These are phyloP conservation scores for Parnassius smintheus DNA, from an alignment of 2,888 invertebrate species.

Conservation along the genomic window DNA sequence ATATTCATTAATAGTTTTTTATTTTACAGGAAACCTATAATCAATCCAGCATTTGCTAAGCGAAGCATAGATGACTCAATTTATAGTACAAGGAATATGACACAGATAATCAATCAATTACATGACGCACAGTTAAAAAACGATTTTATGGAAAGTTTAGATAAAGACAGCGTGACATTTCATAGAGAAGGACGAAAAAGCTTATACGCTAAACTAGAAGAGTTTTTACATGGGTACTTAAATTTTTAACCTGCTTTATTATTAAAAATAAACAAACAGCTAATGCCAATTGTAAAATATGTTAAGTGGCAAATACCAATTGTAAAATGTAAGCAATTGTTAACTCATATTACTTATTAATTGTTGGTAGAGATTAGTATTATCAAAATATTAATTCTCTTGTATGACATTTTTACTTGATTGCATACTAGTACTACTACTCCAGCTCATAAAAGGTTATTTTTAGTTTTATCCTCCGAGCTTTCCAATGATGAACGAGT, in stretches of 20 bases:
- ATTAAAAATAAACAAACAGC: not conserved
- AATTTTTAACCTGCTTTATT: constrained; percentile 1
- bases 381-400: too few species aligned
- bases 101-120: constrained; percentile 51
- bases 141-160: constrained; percentile 49
- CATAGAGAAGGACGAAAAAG: constrained; percentile 83
- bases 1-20: too few species aligned
- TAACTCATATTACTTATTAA: too few species aligned
- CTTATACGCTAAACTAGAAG: constrained; percentile 83
- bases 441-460: too few species aligned
- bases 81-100: constrained; percentile 28
- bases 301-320: too few species aligned
- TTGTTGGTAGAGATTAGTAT: too few species aligned
- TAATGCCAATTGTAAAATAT: too few species aligned
- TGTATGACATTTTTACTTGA: too few species aligned
- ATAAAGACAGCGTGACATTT: constrained; percentile 61
- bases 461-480: too few species aligned
- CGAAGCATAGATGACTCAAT: constrained; percentile 51
- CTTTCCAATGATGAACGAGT: too few species aligned
- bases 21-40: constrained; percentile 54
- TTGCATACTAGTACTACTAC: too few species aligned
- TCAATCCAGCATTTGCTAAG: constrained; percentile 75
- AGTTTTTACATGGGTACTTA: constrained; percentile 83
- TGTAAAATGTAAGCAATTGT: too few species aligned
- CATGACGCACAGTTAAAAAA: constrained; percentile 52